Evolutionary conservation across 2,888 invertebrate genomes (phyloP).

Genomic region (Saturnia pavonia): DNA sequence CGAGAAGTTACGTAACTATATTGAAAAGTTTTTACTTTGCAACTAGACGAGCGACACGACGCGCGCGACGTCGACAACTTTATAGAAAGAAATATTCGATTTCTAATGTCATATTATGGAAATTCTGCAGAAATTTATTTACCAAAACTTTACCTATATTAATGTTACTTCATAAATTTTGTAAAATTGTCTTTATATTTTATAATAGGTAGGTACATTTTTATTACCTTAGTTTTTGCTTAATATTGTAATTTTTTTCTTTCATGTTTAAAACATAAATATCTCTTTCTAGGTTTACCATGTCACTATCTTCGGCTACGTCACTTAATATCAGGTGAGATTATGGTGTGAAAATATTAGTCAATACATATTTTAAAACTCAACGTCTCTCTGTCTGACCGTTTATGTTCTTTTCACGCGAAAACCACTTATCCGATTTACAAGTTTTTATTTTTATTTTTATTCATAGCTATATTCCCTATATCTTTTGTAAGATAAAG

Average conservation of each 20-base stretch:
- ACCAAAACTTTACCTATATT: neutral
- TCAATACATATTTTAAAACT: too few species aligned
- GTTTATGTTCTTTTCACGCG: too few species aligned
- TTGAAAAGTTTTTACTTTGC: slow-evolving; percentile 9
- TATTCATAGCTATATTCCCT: too few species aligned
- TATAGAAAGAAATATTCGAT: slow-evolving; percentile 12
- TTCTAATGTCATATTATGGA: slow-evolving; percentile 2
- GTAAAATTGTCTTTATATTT: neutral
- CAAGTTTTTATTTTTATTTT: too few species aligned
- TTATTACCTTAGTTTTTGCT: neutral
- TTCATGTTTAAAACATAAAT: neutral
- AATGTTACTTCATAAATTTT: neutral
- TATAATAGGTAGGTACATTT: neutral
- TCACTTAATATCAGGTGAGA: too few species aligned
- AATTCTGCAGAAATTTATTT: neutral
- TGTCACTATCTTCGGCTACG: neutral
- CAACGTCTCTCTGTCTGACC: too few species aligned
- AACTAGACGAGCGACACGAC: neutral
- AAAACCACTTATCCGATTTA: too few species aligned
- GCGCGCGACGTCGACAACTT: neutral
- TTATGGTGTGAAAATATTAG: too few species aligned
- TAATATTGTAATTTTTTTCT: neutral
- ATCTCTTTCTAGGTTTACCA: neutral
- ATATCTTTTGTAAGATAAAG: too few species aligned
- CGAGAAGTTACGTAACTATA: slow-evolving; percentile 11